A percentile compares a stretch with the other conserved stretches of the same genome.
Conservation (phyloP, 2,888 invertebrate species). For the Morpho achilles region DNA sequence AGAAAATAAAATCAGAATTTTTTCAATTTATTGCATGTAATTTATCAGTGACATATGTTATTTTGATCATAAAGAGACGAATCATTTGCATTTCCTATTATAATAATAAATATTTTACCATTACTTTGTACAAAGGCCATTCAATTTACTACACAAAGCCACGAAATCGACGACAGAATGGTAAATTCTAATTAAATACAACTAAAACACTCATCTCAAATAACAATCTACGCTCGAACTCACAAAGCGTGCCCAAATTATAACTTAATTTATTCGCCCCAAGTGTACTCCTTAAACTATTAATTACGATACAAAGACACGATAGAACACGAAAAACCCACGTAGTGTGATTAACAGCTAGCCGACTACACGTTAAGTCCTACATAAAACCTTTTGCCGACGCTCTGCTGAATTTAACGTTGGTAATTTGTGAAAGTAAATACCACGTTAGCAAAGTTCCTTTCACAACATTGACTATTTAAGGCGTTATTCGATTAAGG, state of each 20-base stretch:
- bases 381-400: not conserved
- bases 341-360: conserved; percentile 1
- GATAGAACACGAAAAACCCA: conserved; percentile 2
- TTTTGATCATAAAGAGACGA: too few species aligned
- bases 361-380: not conserved
- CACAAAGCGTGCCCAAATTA: not conserved
- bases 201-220: conserved; percentile 2
- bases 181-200: not conserved
- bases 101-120: too few species aligned
- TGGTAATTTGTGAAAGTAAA: not conserved
- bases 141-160: too few species aligned
- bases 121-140: too few species aligned
- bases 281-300: conserved; percentile 1
- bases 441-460: too few species aligned
- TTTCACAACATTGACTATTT: too few species aligned
- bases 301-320: conserved; percentile 3
- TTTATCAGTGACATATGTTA: too few species aligned
- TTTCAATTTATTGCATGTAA: too few species aligned
- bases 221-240: not conserved
- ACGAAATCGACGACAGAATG: not conserved
- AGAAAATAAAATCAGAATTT: too few species aligned
- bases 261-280: conserved; percentile 1
- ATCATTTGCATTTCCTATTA: too few species aligned
- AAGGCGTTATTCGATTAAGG: too few species aligned
- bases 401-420: not conserved